Evolutionary conservation across 2,113 vertebrate species (phyloP).

Genomic region (Anarhynchus alexandrinus): DNA sequence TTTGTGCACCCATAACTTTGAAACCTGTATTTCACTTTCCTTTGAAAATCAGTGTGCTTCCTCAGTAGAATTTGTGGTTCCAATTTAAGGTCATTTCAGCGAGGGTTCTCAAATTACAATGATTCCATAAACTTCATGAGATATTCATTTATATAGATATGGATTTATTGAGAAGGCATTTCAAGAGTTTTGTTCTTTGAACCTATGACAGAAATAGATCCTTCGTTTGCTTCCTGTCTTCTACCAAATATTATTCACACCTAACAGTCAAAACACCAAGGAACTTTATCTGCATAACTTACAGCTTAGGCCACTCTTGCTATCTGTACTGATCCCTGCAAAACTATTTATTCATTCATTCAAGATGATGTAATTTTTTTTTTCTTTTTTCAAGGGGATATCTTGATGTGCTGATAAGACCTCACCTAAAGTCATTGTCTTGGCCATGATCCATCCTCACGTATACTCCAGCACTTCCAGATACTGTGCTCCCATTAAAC

Average conservation of each 20-base stretch:
- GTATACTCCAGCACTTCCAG: background rate
- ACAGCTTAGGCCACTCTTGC: background rate
- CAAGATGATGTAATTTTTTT: background rate
- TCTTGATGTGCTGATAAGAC: background rate
- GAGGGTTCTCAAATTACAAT: background rate
- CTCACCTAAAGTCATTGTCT: background rate
- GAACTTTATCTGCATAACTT: background rate
- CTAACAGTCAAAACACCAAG: background rate
- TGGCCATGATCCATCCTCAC: background rate
- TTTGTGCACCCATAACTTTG: background rate
- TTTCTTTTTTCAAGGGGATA: background rate
- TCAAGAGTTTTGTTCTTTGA: conserved; percentile 22
- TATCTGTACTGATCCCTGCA: background rate
- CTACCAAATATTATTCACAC: background rate
- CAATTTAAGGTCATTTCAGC: background rate
- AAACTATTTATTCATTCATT: background rate
- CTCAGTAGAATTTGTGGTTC: background rate
- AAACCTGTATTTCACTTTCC: background rate
- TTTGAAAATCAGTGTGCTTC: background rate
- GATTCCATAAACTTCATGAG: background rate
- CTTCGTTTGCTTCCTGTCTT: background rate
- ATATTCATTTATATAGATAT: background rate
- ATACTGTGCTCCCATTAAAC: background rate
- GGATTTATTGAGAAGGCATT: background rate
- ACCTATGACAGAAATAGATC: background rate